Evolutionary conservation across 2,888 invertebrate genomes (phyloP), one percentile per base, ranked within the genome.

Genomic region (Auanema freiburgensis): DNA sequence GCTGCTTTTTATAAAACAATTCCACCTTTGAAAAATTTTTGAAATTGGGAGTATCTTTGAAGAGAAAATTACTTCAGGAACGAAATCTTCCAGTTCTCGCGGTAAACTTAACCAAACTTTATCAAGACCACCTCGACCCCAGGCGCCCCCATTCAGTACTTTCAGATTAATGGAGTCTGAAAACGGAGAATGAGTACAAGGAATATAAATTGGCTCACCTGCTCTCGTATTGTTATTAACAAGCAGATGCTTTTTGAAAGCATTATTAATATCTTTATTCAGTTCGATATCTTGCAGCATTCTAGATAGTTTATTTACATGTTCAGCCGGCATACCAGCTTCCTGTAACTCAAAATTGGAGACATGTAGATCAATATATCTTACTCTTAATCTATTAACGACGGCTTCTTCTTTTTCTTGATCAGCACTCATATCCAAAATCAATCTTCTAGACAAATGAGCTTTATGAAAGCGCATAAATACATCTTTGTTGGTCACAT

Each of bases 381-480:
- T 74, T 78, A 88, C 87, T 79, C 87, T 83, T 49, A 88, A 79
- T 93, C 95, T 94, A 84, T 95, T 95, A 0, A 98, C 96, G 92
- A 98, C 97, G 84, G 93, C 94, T 86, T 98, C 97, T 85, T 99
- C 98, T 83, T 97, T 96, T 85, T 98, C 98, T 74, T 93, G 94
- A 86, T 99, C 98, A 1, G 96, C 95, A 83, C 95, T 95, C 18
- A 95, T 93, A 84, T 98, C 97, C 75, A 99, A 88, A 84, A 99
- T 97, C 72, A 98, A 89, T 68, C 93, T 89, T 80, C 98, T 88
- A 8, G 97, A 96, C 71, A 98, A 88, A 87, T 98, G 97, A 53
- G 94, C 95, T 85, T 98, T 97, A 85, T 99, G 96, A 85, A 95
- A 98, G 76, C 96, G 88, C 97, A 98, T 99, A 85, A 99, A 98